Evolutionary conservation across 35 echinoderm and acorn worm genomes (phyloP).

Genomic region (Holothuria glaberrima): DNA sequence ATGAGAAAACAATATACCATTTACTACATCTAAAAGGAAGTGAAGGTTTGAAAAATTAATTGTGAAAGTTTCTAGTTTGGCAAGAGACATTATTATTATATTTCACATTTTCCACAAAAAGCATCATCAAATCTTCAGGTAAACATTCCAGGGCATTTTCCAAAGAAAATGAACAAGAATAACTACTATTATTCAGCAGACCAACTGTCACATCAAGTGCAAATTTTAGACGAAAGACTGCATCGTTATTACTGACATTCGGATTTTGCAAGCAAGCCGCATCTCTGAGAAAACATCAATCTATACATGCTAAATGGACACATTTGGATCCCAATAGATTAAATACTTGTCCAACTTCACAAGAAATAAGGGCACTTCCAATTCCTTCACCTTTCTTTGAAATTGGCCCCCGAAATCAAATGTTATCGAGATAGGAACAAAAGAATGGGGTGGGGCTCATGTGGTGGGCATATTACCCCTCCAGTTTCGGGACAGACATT

Average conservation of each 20-base stretch:
- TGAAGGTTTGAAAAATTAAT: not conserved
- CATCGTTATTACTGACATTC: not conserved
- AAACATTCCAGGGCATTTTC: not conserved
- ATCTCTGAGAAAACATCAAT: not conserved
- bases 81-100: not conserved
- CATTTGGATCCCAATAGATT: constrained; percentile 3
- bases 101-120: not conserved
- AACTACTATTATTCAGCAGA: not conserved
- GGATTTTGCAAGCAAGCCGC: not conserved
- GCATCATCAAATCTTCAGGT: not conserved
- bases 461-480: too few relatives aligned
- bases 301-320: not conserved
- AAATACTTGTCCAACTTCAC: constrained; percentile 18
- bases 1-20: not conserved
- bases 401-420: constrained; percentile 40
- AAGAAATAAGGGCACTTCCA: not conserved
- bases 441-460: not conserved
- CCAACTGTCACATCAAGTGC: not conserved
- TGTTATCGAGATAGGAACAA: constrained; percentile 39
- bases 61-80: too few relatives aligned
- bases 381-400: not conserved
- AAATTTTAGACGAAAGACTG: not conserved
- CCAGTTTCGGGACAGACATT: too few relatives aligned
- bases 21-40: not conserved
- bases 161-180: not conserved